Conservation (phyloP, 2,797 vertebrate species). For the Acropternis orthonyx region DNA sequence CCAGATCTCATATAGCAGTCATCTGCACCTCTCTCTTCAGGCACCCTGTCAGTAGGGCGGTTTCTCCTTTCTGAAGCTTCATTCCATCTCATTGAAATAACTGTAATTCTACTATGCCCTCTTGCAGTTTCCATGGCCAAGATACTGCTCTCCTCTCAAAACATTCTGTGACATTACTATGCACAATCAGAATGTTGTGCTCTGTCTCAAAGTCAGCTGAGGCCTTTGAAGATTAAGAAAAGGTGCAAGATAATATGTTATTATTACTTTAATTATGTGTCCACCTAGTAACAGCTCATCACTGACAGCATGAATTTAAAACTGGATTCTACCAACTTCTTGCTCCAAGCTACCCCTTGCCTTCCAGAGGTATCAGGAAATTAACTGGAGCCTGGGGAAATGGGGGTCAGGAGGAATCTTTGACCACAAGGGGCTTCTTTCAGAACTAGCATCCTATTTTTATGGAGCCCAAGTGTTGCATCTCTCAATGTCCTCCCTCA, state of each 20-base stretch:
- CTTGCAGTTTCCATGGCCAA: background rate
- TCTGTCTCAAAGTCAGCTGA: background rate
- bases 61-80: background rate
- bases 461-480: background rate
- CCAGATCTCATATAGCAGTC: background rate
- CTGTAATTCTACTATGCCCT: background rate
- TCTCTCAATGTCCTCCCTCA: background rate
- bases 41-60: background rate
- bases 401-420: background rate
- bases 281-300: background rate
- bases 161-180: background rate
- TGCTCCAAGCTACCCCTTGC: background rate
- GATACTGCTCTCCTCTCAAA: background rate
- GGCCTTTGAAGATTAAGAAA: constrained; percentile 10
- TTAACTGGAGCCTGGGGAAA: background rate
- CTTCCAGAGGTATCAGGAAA: background rate
- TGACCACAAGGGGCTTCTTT: background rate
- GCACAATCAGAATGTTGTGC: background rate
- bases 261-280: constrained; percentile 4
- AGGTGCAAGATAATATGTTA: background rate
- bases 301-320: background rate
- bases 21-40: background rate
- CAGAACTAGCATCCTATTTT: background rate
- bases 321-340: background rate
- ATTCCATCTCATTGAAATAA: background rate